Evolutionary conservation across 2,113 vertebrate species (phyloP), one percentile per base, ranked within the genome.

Genomic region (Ptychochromis oligacanthus): DNA sequence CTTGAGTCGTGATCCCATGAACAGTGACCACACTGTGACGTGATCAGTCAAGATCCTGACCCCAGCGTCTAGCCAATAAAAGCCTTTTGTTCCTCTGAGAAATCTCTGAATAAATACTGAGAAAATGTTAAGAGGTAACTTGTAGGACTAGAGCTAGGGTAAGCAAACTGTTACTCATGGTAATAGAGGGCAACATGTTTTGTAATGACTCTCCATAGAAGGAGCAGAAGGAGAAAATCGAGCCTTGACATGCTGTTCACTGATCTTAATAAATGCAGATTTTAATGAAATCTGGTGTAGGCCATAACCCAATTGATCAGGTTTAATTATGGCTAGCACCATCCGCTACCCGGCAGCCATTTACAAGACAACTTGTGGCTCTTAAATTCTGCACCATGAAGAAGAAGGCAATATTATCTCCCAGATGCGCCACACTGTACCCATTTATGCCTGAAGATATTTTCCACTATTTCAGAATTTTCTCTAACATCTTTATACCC

Each of bases 1-100:
- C 83, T 89, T 75, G 82, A 92, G 87, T 77, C 43, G 72, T 56
- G 40, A 90, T 81, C 75, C 81, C 79, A 55, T 46, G 20, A 91
- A 94, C 94, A 95, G 93, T 90, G 88, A 87, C 52, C 26, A 24
- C 89, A 94, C 94, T 94, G 94, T 95, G 90, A 92, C 64, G 18
- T 59, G 59, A 76, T 86, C 79, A 28, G 84, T 89, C 75, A 60
- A 80, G 79, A 77, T 80, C 74, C 61, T 6, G 7, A 85, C 82
- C 55, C 83, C 58, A n/a, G 79, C 76, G 65, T 89, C 67, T 59
- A 59, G 77, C 62, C 70, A 54, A 34, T 92, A 88, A 91, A 84
- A 89, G 90, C 38, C 61, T 91, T 93, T 95, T 95, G 93, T 95
- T 93, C 26, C 75, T 83, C 75, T 59, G 85, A 76, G 84, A 92